Percentiles rank a stretch among this genome's conserved stretches.
Conservation (phyloP, 2,888 invertebrate genomes). For the Idaea straminata region DNA sequence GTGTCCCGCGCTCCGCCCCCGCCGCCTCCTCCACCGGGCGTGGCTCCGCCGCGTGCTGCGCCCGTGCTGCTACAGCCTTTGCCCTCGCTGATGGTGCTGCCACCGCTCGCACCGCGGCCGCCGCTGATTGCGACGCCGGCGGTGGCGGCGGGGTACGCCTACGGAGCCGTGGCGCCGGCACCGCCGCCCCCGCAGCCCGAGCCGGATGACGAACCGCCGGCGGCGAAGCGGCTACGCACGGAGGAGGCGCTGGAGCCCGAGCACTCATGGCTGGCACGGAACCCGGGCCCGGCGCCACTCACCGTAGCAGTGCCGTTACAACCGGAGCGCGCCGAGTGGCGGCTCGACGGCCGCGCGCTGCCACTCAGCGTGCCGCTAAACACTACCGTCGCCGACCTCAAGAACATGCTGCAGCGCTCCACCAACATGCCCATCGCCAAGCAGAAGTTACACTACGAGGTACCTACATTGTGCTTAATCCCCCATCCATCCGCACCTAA, state of each 20-base stretch:
- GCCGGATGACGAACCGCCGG: slow-evolving; percentile 90
- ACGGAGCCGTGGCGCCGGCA: slow-evolving; percentile 31
- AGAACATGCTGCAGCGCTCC: slow-evolving; percentile 91
- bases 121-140: slow-evolving; percentile 58
- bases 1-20: slow-evolving; percentile 33
- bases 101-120: slow-evolving; percentile 63
- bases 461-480: slow-evolving; percentile 42
- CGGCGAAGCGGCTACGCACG: slow-evolving; percentile 91
- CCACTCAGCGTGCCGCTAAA: slow-evolving; percentile 87
- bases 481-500: background rate
- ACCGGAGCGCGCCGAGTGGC: slow-evolving; percentile 97
- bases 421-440: slow-evolving; percentile 97
- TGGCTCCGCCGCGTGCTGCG: slow-evolving; percentile 44
- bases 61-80: slow-evolving; percentile 58
- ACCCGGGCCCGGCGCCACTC: slow-evolving; percentile 52
- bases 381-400: slow-evolving; percentile 91
- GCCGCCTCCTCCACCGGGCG: slow-evolving; percentile 19
- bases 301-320: slow-evolving; percentile 88
- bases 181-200: slow-evolving; percentile 30
- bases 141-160: slow-evolving; percentile 47
- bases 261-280: slow-evolving; percentile 66
- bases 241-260: slow-evolving; percentile 97
- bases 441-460: slow-evolving; percentile 97
- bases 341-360: slow-evolving; percentile 93
- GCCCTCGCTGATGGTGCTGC: slow-evolving; percentile 78